Evolutionary conservation across 2,888 invertebrate species (phyloP).

Genomic region (Meganola albula): DNA sequence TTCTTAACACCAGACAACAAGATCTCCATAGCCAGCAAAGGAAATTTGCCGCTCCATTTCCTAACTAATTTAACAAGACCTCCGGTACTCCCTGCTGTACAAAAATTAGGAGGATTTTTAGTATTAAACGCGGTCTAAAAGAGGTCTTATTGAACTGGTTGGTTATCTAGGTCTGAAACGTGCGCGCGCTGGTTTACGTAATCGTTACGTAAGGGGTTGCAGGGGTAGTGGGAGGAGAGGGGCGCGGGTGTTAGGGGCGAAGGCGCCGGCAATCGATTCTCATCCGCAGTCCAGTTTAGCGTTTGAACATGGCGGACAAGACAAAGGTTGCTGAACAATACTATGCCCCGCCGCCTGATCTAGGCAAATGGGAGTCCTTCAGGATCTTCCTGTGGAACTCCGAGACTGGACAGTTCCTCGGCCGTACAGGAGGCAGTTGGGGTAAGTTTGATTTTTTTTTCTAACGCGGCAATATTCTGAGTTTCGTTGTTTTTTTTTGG

Average conservation of each 20-base stretch:
- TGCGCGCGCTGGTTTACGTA: slow-evolving; percentile 72
- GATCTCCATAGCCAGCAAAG: slow-evolving; percentile 10
- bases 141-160: slow-evolving; percentile 33
- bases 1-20: slow-evolving; percentile 9
- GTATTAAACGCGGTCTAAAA: slow-evolving; percentile 10
- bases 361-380: slow-evolving; percentile 91
- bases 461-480: slow-evolving; percentile 1
- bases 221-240: slow-evolving; percentile 43
- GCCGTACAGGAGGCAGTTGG: slow-evolving; percentile 95
- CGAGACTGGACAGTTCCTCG: slow-evolving; percentile 93
- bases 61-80: slow-evolving; percentile 30
- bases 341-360: slow-evolving; percentile 87
- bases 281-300: slow-evolving; percentile 66
- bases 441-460: slow-evolving; percentile 81
- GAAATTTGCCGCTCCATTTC: slow-evolving; percentile 29
- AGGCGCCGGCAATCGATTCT: slow-evolving; percentile 64
- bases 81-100: slow-evolving; percentile 16
- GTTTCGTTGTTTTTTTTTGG: slow-evolving; percentile 34
- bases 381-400: slow-evolving; percentile 93
- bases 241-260: slow-evolving; percentile 39
- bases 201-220: slow-evolving; percentile 66
- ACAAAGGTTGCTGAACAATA: slow-evolving; percentile 83
- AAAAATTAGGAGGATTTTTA: slow-evolving; percentile 6
- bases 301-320: slow-evolving; percentile 85
- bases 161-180: slow-evolving; percentile 41